Evolutionary conservation across 2,113 vertebrate genomes (phyloP).

Genomic region (Phalacrocorax pelagicus): DNA sequence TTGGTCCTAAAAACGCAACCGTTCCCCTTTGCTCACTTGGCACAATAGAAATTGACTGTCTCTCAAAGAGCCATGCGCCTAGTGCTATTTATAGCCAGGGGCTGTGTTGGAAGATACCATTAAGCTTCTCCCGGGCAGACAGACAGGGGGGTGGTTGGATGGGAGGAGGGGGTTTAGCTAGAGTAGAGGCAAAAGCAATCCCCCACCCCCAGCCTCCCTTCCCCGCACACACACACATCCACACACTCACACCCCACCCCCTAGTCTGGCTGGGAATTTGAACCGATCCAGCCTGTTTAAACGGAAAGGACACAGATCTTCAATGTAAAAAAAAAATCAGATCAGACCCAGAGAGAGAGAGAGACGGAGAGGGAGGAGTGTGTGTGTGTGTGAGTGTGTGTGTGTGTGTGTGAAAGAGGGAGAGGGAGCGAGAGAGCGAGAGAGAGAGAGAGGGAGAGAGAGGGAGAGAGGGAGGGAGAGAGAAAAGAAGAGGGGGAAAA

Average conservation of each 20-base stretch:
- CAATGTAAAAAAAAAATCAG: conserved; percentile 90
- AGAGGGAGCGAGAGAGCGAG: conserved; percentile 59
- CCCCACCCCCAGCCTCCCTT: conserved; percentile 10
- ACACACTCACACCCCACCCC: conserved; percentile 72
- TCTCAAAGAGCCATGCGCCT: conserved; percentile 82
- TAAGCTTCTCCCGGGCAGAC: conserved; percentile 62
- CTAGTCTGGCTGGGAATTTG: conserved; percentile 82
- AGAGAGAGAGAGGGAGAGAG: conserved; percentile 65
- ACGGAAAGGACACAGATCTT: conserved; percentile 97
- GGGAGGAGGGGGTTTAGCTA: conserved; percentile 51
- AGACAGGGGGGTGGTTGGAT: conserved; percentile 48
- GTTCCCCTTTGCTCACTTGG: conserved; percentile 71
- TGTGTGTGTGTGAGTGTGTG: conserved; percentile 68
- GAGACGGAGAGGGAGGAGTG: conserved; percentile 66
- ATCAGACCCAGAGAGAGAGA: conserved; percentile 74
- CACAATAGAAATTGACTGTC: conserved; percentile 79
- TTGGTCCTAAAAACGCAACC: conserved; percentile 65
- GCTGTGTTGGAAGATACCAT: conserved; percentile 84
- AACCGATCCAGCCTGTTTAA: conserved; percentile 93
- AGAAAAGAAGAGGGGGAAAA: conserved; percentile 73
- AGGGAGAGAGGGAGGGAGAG: conserved; percentile 64
- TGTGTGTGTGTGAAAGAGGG: conserved; percentile 71
- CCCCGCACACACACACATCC: conserved; percentile 45
- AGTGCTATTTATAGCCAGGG: conserved; percentile 81
- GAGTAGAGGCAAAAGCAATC: background rate